Percentiles rank a stretch among this genome's conserved stretches.
Evolutionary conservation across 2,888 invertebrate genomes (phyloP).

Genomic region (Epinotia ramella): DNA sequence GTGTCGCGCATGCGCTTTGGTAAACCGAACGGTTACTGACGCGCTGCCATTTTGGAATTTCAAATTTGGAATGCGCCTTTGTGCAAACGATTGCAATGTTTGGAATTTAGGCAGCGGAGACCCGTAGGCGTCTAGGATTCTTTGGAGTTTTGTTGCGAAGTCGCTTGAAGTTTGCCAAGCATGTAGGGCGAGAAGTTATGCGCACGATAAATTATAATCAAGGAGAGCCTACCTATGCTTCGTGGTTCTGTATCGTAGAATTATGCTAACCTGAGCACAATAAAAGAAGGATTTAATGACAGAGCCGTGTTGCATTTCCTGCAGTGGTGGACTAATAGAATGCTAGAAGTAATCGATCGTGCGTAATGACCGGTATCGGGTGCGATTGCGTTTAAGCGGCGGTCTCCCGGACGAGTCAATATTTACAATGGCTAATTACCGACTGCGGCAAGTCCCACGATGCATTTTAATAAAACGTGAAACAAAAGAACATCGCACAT

Average conservation of each 20-base stretch:
- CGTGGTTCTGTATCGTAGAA: conserved; percentile 22
- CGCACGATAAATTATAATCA: conserved; percentile 26
- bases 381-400: conserved; percentile 35
- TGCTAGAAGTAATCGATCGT: conserved; percentile 35
- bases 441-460: conserved; percentile 33
- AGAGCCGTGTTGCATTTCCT: conserved; percentile 35
- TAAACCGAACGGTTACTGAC: conserved; percentile 46
- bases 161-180: conserved; percentile 22
- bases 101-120: conserved; percentile 36
- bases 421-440: conserved; percentile 42
- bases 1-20: conserved; percentile 46
- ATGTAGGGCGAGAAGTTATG: conserved; percentile 21
- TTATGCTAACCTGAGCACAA: conserved; percentile 24
- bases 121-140: conserved; percentile 23
- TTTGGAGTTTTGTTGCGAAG: conserved; percentile 26
- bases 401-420: conserved; percentile 29
- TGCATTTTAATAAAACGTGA: conserved; percentile 30
- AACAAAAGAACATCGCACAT: conserved; percentile 11
- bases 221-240: conserved; percentile 6
- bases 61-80: conserved; percentile 46
- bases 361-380: conserved; percentile 38
- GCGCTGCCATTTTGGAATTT: conserved; percentile 48
- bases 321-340: conserved; percentile 30
- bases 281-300: conserved; percentile 36
- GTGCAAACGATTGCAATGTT: conserved; percentile 31